A percentile compares a stretch with the other conserved stretches of the same genome.
phyloP scores from a whole-genome alignment of 2,888 invertebrate genomes.

The Mamestra brassicae region DNA sequence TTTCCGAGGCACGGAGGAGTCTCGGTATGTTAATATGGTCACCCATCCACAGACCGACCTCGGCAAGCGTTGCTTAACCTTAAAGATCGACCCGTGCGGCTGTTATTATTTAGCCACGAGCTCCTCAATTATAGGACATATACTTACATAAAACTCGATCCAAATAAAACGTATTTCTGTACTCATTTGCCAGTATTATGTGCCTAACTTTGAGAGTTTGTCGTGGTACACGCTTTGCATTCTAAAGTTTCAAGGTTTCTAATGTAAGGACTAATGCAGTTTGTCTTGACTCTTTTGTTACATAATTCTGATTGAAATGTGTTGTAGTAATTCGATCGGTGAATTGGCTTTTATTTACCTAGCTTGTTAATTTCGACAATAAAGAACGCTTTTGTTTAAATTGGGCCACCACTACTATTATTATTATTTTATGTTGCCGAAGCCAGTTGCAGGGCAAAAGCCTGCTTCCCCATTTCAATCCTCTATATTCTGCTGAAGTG shows the following conservation, averaged over 20 bases:
- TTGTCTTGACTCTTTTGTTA: slow-evolving; percentile 46
- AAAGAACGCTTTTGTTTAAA: neutral
- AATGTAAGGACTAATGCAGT: slow-evolving; percentile 44
- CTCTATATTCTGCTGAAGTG: neutral
- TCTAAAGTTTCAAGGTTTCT: slow-evolving; percentile 65
- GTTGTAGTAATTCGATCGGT: neutral
- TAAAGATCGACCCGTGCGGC: too few species aligned
- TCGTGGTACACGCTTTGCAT: slow-evolving; percentile 66
- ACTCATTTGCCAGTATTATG: slow-evolving; percentile 48
- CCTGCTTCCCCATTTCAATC: too few species aligned
- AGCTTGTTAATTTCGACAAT: neutral
- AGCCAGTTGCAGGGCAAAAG: neutral
- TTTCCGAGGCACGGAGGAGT: too few species aligned
- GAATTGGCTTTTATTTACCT: neutral
- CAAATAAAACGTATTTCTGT: slow-evolving; percentile 32
- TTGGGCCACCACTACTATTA: neutral
- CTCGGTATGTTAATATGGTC: too few species aligned
- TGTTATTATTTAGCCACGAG: too few species aligned
- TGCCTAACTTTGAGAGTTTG: slow-evolving; percentile 49
- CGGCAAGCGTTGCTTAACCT: too few species aligned
- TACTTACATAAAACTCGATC: neutral
- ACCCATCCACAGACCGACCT: too few species aligned
- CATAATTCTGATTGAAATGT: slow-evolving; percentile 17
- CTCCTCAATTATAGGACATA: too few species aligned
- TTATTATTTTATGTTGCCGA: neutral